Evolutionary conservation across 2,888 invertebrate genomes (phyloP), one percentile per base, ranked within the genome.

Genomic region (Alloplasta piceator): DNA sequence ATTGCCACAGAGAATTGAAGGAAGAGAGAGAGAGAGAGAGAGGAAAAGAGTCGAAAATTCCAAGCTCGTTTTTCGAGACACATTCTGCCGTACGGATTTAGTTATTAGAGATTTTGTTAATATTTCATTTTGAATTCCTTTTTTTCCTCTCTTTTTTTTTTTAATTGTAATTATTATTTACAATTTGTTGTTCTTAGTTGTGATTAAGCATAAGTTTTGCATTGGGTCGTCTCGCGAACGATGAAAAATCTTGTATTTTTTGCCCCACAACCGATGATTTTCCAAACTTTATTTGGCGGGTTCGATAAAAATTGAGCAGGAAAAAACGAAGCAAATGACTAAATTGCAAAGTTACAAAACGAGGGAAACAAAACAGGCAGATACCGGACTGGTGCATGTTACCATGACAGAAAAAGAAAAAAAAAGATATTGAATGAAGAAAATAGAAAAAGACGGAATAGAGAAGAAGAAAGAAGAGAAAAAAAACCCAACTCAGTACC

Each of bases 361-460:
- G 73, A 82, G 66, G 78, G 80, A 64, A 83, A 61, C 46, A 26
- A 80, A 84, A 78, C 80, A 81, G 82, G 79, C 77, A 83, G 84
- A 86, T 76, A 90, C 88, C 90, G 90, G 88, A 91, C 90, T 91
- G 91, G 91, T 91, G 90, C 90, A 91, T 90, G 92, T 92, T 92
- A 92, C 92, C 92, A 92, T 92, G 92, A 92, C 91, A 92, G 89
- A 90, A 67, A 71, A 75, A 38, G 14, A 56, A 68, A 84, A 84
- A 80, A 60, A 41, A 10, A 50, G 38, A 68, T 12, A 14, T 10
- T 41, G 36, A 75, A 43, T 43, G 61, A 68, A 26, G 36, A 36
- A 56, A 36, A 5, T 14, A 56, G 58, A 38, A 64, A 41, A 48
- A 50, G 26, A 50, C 58, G 9, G 48, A 50, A 46, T 56, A 36